Base-by-base conservation (phyloP, 2,888 invertebrate genomes). In the Aspidiotus rigidus region DNA sequence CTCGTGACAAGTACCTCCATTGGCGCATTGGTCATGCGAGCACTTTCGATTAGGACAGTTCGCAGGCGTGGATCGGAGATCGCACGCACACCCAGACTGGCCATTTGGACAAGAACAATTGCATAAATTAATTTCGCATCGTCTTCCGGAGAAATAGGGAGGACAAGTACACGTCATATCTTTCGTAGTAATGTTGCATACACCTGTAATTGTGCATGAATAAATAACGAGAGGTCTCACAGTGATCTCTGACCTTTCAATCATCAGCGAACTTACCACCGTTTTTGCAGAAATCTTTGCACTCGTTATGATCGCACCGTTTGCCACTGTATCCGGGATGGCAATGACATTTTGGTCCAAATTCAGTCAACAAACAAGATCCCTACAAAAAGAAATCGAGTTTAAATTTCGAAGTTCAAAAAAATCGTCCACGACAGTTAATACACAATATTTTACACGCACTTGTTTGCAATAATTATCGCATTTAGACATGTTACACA, bases 261-360 rank as follows among this genome's bases (percentile, higher is more conserved):
- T 49, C 3, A 11, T 1, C 11, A 13, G 6, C 3, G 6, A 28
- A 42, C 15, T 49, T 70, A 70, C 72, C 71, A 41, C 71, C 72
- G 62, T 72, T 72, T 41, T 70, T 42, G 59, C 73, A 73, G 15
- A 54, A 54, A n/a, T 70, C 55, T 9, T 54, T 75, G 75, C 87
- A 86, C 7, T 79, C 77, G 73, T 83, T 81, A 54, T 80, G 79
- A 72, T 86, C 84, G 75, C 88, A 87, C 13, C 80, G 79, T 61
- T 81, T 81, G 6, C 87, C 87, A 0, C 80, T 75, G 73, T 77
- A 83, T 1, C 83, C 82, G 1, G 77, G 74, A n/a, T 76, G 76
- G 74, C 83, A 84, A n/a, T 74, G 74, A 74, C 83, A 83, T 13
- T 75, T 74, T 39, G 79, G 77, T 1, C 76, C 76, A 42, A 76